Conservation (phyloP, 2,888 invertebrate genomes). For the Hybos culiciformis region DNA sequence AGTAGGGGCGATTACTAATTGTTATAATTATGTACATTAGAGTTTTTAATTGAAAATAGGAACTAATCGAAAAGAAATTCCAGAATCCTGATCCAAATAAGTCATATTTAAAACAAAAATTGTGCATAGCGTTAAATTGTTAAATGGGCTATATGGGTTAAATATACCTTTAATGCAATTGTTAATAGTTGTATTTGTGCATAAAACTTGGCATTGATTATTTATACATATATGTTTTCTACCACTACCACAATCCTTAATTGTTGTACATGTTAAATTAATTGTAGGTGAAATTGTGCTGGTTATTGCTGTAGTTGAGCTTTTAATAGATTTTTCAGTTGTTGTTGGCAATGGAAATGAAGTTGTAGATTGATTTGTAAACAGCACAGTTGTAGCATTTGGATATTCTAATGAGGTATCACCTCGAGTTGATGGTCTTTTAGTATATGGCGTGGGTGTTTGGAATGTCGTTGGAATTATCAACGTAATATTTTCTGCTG, state of each 20-base stretch:
- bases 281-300: slow-evolving; percentile 17
- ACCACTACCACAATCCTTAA: slow-evolving; percentile 45
- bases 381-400: slow-evolving; percentile 19
- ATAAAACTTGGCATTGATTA: slow-evolving; percentile 37
- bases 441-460: slow-evolving; percentile 24
- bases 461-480: slow-evolving; percentile 9
- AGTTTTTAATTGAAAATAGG: no score
- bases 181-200: slow-evolving; percentile 18
- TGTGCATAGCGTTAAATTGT: no score
- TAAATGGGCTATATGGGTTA: slow-evolving; percentile 4
- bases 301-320: slow-evolving; percentile 9
- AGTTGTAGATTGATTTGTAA: slow-evolving; percentile 15
- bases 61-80: no score
- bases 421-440: slow-evolving; percentile 25
- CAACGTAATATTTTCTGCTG: neutral
- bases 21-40: no score
- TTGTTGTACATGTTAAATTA: slow-evolving; percentile 39
- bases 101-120: no score
- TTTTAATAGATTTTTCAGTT: slow-evolving; percentile 17
- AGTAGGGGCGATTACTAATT: no score
- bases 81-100: no score
- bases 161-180: slow-evolving; percentile 33
- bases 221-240: slow-evolving; percentile 45
- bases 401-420: slow-evolving; percentile 30
- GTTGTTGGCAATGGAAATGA: slow-evolving; percentile 15